Base-by-base conservation (phyloP, 2,113 vertebrate species). In the Gobiocypris rarus region DNA sequence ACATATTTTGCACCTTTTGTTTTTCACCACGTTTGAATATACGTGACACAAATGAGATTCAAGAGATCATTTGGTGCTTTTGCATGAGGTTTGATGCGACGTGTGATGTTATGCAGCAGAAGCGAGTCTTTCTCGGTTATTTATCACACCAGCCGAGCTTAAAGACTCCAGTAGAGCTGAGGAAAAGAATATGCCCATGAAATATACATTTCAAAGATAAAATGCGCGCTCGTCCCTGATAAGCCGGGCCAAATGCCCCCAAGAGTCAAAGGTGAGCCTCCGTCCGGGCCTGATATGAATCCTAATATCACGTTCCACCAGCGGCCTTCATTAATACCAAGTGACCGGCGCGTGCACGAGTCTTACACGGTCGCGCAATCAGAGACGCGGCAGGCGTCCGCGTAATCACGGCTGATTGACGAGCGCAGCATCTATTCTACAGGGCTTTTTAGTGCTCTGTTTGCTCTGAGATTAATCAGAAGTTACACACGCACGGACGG, bases 151-250 rank as follows among this genome's bases (percentile, higher is more conserved):
- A 73, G 83, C 15, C 1, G 13, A 50, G 80, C 79, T 78, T 73
- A 13, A 84, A 87, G 77, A 48, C 43, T 34, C 74, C 70, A 70
- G 65, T 43, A 74, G 85, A 84, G 54, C 83, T 65, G 70, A 15
- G 17, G 6, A 78, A 7, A 69, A 31, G 45, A 86, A 81, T 73
- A 59, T 24, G 65, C 22, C 26, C 38, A 90, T 90, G 80, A 91
- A 91, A 91, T 91, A 91, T 92, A 83, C 90, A 91, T 92, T 82
- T 89, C 61, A 89, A 87, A 93, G 91, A 89, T 78, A 65, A 84
- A 56, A 82, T 5, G 54, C 4, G 84, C 86, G 85, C 82, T 89
- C 82, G 1, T 71, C 79, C 75, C 85, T 54, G 87, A 90, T 86
- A 59, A 90, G 87, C 52, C 1, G 13, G 43, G 14, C 69, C 24